Conservation (phyloP, 2,113 vertebrate genomes). For the Columbina picui region DNA sequence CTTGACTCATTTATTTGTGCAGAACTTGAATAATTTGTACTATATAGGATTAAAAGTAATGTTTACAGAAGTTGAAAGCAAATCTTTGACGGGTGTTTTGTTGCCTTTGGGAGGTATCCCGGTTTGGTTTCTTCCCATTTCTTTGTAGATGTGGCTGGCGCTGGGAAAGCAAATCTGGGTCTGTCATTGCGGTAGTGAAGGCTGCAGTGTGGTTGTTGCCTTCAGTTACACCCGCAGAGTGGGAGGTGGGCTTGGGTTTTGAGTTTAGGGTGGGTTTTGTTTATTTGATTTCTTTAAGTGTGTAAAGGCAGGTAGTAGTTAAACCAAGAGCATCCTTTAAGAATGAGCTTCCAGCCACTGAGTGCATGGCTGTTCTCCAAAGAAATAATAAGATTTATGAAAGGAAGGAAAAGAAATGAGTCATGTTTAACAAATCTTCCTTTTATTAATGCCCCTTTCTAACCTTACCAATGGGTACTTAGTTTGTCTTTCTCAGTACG, state of each 20-base stretch:
- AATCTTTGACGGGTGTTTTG: background rate
- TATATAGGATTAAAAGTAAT: background rate
- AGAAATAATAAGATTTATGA: background rate
- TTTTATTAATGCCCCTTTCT: constrained; percentile 9
- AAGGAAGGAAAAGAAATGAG: background rate
- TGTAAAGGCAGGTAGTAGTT: background rate
- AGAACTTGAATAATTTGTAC: background rate
- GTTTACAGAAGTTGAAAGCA: background rate
- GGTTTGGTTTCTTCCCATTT: background rate
- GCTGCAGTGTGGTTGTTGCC: background rate
- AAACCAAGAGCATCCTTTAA: background rate
- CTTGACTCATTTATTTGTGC: constrained; percentile 1
- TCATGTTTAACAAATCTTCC: constrained; percentile 9
- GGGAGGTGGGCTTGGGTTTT: background rate
- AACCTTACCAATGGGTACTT: constrained; percentile 8
- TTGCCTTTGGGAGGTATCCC: background rate
- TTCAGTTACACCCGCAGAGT: background rate
- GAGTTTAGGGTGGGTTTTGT: background rate
- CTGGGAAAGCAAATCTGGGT: background rate
- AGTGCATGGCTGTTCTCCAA: background rate
- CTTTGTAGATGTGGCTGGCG: background rate
- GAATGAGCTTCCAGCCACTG: background rate
- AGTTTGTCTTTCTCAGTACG: background rate
- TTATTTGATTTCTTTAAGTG: background rate
- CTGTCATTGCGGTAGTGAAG: background rate